Percentiles rank a stretch among this genome's conserved stretches.
Conservation (phyloP, 2,113 vertebrate species). For the Apaloderma vittatum region DNA sequence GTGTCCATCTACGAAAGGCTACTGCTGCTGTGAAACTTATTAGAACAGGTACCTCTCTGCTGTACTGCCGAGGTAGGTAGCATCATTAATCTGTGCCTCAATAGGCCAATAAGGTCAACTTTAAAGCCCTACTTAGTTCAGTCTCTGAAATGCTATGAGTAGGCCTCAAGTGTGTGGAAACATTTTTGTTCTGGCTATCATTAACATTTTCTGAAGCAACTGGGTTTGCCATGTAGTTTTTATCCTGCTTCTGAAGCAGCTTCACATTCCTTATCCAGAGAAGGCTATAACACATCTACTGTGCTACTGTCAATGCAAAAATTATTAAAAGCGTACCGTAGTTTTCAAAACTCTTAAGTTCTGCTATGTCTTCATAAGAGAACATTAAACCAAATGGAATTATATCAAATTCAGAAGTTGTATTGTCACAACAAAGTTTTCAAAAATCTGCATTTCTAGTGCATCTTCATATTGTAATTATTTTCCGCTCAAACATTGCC, state of each 20-base stretch:
- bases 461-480: not conserved
- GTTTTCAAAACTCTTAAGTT: not conserved
- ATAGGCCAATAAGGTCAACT: not conserved
- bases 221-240: not conserved
- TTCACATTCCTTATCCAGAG: not conserved
- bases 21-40: not conserved
- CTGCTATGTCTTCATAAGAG: not conserved
- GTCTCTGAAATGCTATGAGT: not conserved
- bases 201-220: not conserved
- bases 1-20: not conserved
- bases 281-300: not conserved
- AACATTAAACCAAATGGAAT: not conserved
- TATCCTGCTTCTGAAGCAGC: not conserved
- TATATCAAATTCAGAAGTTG: not conserved
- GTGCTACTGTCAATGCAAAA: not conserved
- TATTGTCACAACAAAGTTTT: not conserved
- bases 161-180: not conserved
- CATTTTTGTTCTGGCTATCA: not conserved
- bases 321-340: not conserved
- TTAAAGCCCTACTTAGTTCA: not conserved
- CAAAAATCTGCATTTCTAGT: not conserved
- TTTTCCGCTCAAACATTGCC: not conserved
- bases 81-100: not conserved
- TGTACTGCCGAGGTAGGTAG: not conserved
- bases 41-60: not conserved